phyloP scores from a whole-genome alignment of 2,888 invertebrate species.

The Spatulosminthurus flaviceps region DNA sequence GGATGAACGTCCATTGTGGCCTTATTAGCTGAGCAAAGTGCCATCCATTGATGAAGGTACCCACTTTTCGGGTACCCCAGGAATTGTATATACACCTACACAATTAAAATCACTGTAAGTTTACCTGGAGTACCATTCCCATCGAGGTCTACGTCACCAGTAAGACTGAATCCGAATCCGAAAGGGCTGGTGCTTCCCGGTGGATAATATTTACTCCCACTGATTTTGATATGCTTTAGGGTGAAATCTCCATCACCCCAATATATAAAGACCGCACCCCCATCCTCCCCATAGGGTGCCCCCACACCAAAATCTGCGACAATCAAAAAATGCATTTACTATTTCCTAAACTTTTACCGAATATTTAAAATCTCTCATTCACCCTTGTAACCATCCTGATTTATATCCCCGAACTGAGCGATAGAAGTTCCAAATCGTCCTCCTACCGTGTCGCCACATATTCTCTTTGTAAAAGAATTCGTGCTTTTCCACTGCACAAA shows the following conservation, averaged over 20 bases:
- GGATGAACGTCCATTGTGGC: too few species aligned
- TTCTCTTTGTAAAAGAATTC: too few species aligned
- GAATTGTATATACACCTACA: too few species aligned
- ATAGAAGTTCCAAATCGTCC: constrained; percentile 74
- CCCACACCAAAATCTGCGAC: constrained; percentile 72
- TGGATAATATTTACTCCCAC: constrained; percentile 66
- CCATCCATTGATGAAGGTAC: too few species aligned
- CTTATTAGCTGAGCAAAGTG: too few species aligned
- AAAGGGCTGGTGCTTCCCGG: too few species aligned
- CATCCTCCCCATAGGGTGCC: constrained; percentile 73
- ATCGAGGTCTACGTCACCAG: constrained; percentile 72
- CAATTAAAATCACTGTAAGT: too few species aligned
- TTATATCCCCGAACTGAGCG: constrained; percentile 73
- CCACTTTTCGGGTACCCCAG: too few species aligned
- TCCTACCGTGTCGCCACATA: constrained; percentile 61
- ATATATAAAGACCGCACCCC: constrained; percentile 74
- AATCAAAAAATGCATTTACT: background rate
- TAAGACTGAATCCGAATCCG: constrained; percentile 72
- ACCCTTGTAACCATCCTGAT: constrained; percentile 74
- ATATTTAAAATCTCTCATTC: constrained; percentile 45
- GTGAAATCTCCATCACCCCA: constrained; percentile 69
- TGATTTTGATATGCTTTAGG: constrained; percentile 69
- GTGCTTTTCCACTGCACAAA: too few species aligned
- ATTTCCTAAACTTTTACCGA: background rate
- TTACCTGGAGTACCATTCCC: constrained; percentile 72